Percentiles rank a stretch among this genome's conserved stretches.
These are phyloP conservation scores for Bovichtus variegatus DNA, from an alignment of 2,797 vertebrate species.

Conservation along the genomic window DNA sequence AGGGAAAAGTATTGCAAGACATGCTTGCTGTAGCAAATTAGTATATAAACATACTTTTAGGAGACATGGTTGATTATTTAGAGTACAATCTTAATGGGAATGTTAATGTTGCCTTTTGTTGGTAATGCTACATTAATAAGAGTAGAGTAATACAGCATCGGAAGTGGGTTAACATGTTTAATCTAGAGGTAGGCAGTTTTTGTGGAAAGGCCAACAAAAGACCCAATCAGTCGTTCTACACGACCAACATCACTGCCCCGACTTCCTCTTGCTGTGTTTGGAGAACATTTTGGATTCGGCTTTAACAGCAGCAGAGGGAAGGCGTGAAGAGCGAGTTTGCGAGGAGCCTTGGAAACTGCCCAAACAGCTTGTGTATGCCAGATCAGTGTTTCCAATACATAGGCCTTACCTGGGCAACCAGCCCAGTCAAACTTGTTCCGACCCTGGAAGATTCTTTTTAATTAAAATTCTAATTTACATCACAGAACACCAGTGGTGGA, in stretches of 20 bases:
- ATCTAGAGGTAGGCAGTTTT: constrained; percentile 12
- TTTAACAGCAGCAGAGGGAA: constrained; percentile 58
- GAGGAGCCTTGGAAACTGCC: constrained; percentile 68
- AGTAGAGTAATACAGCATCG: not conserved
- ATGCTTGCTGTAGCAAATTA: not conserved
- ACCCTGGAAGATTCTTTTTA: constrained; percentile 50
- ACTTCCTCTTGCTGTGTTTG: constrained; percentile 44
- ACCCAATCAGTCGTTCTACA: constrained; percentile 20
- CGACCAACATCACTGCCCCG: constrained; percentile 17
- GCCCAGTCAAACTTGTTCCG: constrained; percentile 60
- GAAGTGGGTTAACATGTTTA: not conserved
- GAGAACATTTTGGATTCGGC: constrained; percentile 43
- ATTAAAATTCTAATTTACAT: constrained; percentile 55
- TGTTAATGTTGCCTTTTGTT: not conserved
- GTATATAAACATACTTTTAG: not conserved
- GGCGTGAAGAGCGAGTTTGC: constrained; percentile 47
- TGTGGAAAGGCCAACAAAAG: constrained; percentile 15
- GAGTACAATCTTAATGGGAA: not conserved
- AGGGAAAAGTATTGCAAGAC: not conserved
- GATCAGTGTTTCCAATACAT: constrained; percentile 66
- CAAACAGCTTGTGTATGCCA: constrained; percentile 66
- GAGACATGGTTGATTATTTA: not conserved
- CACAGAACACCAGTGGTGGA: constrained; percentile 32
- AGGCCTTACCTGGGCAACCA: constrained; percentile 58
- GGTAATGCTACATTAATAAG: not conserved